Evolutionary conservation across 2,888 invertebrate species (phyloP).

Genomic region (Sphaerophoria taeniata): DNA sequence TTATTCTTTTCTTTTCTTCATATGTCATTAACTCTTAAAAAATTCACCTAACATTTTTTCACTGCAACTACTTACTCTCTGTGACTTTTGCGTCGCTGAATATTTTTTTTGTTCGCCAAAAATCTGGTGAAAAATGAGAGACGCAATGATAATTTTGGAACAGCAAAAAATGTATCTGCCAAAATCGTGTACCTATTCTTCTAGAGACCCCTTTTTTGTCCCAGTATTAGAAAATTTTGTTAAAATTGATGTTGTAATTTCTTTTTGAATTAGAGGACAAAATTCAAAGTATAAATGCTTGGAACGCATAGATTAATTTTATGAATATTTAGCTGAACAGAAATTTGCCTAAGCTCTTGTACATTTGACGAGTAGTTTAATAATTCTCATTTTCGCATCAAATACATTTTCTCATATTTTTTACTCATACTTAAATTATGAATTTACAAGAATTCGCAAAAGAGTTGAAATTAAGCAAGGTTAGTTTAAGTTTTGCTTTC

Average conservation of each 20-base stretch:
- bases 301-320: slow-evolving; percentile 56
- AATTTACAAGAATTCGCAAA: slow-evolving; percentile 60
- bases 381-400: slow-evolving; percentile 48
- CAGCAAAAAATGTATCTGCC: slow-evolving; percentile 8
- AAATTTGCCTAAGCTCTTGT: slow-evolving; percentile 11
- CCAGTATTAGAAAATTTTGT: slow-evolving; percentile 8
- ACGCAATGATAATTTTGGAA: slow-evolving; percentile 9
- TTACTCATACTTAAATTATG: neutral
- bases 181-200: slow-evolving; percentile 9
- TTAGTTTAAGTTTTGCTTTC: too few species aligned
- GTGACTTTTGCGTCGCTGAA: slow-evolving; percentile 8
- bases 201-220: neutral
- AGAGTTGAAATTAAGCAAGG: too few species aligned
- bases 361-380: slow-evolving; percentile 33
- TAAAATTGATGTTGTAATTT: slow-evolving; percentile 56
- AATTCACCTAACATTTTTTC: slow-evolving; percentile 26
- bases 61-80: slow-evolving; percentile 6
- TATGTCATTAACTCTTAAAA: neutral
- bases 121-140: slow-evolving; percentile 36
- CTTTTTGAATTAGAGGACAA: neutral
- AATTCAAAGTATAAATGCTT: slow-evolving; percentile 16
- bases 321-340: slow-evolving; percentile 24
- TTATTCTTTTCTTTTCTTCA: slow-evolving; percentile 5
- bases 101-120: slow-evolving; percentile 20
- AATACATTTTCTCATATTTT: neutral